phyloP scores from a whole-genome alignment of 2,113 vertebrate species.

The Tetraodon nigroviridis region DNA sequence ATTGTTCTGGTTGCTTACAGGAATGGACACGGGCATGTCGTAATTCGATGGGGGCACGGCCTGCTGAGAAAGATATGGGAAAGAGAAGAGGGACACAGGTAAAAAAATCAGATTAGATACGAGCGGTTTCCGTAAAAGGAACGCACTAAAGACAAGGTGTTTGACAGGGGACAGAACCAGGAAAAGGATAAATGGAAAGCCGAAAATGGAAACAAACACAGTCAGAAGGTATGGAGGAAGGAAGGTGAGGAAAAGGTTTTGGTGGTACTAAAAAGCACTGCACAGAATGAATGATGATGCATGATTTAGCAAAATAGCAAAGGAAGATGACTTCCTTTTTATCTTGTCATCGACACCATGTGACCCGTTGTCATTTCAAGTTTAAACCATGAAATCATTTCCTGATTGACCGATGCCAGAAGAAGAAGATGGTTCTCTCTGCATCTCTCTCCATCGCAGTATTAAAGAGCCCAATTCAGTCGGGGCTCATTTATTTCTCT shows the following conservation, averaged over 20 bases:
- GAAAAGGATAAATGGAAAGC: conserved; percentile 21
- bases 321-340: conserved; percentile 1
- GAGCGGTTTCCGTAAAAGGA: not conserved
- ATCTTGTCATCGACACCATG: not conserved
- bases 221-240: not conserved
- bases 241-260: not conserved
- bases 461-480: conserved; percentile 24
- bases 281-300: not conserved
- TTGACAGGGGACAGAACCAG: not conserved
- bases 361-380: conserved; percentile 5
- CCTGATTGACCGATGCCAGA: conserved; percentile 22
- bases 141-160: conserved; percentile 10
- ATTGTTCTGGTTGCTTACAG: conserved; percentile 96
- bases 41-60: conserved; percentile 95
- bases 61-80: conserved; percentile 66
- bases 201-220: conserved; percentile 26
- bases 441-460: conserved; percentile 10
- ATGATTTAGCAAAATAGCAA: not conserved
- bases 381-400: conserved; percentile 8
- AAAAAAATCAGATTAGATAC: conserved; percentile 27
- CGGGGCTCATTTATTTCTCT: conserved; percentile 28
- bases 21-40: conserved; percentile 98
- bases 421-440: conserved; percentile 35
- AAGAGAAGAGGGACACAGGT: conserved; percentile 15
- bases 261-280: conserved; percentile 6